phyloP scores from a whole-genome alignment of 2,113 vertebrate genomes.

The Saccopteryx leptura region DNA sequence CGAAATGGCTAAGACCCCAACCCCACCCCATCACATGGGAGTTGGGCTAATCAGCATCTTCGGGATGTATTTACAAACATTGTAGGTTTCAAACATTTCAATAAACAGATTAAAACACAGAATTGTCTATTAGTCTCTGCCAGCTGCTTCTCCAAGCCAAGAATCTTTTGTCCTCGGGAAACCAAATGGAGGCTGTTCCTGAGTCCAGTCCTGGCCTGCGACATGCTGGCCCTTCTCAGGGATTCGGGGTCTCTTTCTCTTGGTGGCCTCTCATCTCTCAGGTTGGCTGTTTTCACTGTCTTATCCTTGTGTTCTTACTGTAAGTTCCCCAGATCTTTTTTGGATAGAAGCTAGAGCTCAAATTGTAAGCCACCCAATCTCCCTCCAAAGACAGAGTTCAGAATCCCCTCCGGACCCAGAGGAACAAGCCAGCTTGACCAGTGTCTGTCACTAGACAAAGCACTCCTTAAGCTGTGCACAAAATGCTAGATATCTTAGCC shows the following conservation, averaged over 20 bases:
- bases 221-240: not conserved
- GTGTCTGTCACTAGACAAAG: fast-evolving
- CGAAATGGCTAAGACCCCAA: not conserved
- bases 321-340: not conserved
- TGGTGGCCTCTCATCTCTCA: not conserved
- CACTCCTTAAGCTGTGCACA: not conserved
- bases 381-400: not conserved
- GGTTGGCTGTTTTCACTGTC: not conserved
- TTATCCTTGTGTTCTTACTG: not conserved
- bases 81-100: constrained; percentile 54
- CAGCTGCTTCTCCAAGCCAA: constrained; percentile 58
- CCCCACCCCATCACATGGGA: not conserved
- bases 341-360: not conserved
- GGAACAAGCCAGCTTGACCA: fast-evolving
- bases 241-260: not conserved
- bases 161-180: constrained; percentile 27
- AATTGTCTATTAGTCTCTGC: constrained; percentile 34
- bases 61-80: constrained; percentile 60
- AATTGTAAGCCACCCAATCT: not conserved
- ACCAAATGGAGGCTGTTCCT: not conserved
- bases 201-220: not conserved
- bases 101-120: constrained; percentile 63
- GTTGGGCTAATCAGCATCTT: not conserved
- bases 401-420: too few relatives aligned
- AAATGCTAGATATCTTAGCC: not conserved